Base-by-base conservation (phyloP, 2,113 vertebrate genomes). In the Oncorhynchus clarkii region DNA sequence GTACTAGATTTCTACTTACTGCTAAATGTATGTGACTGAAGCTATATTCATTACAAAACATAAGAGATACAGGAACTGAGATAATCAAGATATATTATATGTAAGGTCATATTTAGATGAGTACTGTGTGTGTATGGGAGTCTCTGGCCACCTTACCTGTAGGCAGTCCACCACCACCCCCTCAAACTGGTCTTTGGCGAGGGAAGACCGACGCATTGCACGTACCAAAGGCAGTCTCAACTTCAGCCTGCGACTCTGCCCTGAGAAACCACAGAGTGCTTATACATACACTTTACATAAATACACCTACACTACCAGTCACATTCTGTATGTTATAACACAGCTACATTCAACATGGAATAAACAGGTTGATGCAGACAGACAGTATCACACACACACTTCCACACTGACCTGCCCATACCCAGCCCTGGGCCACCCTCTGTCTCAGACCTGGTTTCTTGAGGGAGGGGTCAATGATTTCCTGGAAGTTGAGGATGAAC, bases 401-500 rank as follows among this genome's bases (percentile, higher is more conserved):
- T 9, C 34, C 60, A 70, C 57, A 72, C 93, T 74, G 81, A 96
- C 95, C 94, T 68, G 88, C 89, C 22, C 78, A 93, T 85, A 94
- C 88, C 92, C 95, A 96, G 87, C 92, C 92, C 74, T 95, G 94
- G 0, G 94, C 80, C 64, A 99, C 91, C 51, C 94, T 91, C 74
- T 94, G 96, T 67, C 93, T 94, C 66, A 97, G 89, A 72, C 94
- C 94, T 0, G 94, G 90, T 77, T 93, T 90, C 18, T 90, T 87
- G 2, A 84, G 34, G 0, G 87, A 74, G 0, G 87, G 86, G 66
- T 91, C 93, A 0, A 96, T 85, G 5, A 97, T 92, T 88, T 99
- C 97, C 88, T 99, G 96, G 18, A 97, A 99, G 91, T 99, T 97
- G 73, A 99, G 93, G 92, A 99, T 99, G 93, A 97, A 99, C 98